Conservation (phyloP, 2,113 vertebrate genomes). For the Chaetodon auriga region DNA sequence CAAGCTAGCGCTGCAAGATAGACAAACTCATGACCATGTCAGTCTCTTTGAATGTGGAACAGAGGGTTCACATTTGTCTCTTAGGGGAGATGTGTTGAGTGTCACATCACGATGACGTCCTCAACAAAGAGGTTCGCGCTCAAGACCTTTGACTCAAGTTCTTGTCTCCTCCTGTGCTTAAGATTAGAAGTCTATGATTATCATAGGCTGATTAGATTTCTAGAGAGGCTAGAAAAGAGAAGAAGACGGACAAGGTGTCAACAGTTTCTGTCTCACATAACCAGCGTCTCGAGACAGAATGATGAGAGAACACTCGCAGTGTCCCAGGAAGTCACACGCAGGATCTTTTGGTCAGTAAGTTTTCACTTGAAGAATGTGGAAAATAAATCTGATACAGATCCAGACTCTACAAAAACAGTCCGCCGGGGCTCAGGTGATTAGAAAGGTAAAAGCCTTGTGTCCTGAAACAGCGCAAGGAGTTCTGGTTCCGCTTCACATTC, state of each 20-base stretch:
- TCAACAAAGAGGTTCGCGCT: constrained; percentile 48
- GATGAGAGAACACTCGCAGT: constrained; percentile 4
- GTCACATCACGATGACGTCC: constrained; percentile 49
- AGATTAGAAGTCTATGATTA: constrained; percentile 78
- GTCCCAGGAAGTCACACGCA: constrained; percentile 46
- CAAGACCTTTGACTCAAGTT: constrained; percentile 67
- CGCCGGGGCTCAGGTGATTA: constrained; percentile 16
- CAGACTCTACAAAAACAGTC: constrained; percentile 59
- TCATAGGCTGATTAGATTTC: constrained; percentile 82
- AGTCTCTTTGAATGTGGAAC: constrained; percentile 25
- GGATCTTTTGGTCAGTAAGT: constrained; percentile 61
- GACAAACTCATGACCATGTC: constrained; percentile 25
- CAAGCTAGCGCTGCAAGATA: constrained; percentile 23
- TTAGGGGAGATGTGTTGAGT: constrained; percentile 35
- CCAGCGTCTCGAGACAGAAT: constrained; percentile 41
- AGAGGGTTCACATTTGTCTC: constrained; percentile 53
- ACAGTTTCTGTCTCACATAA: constrained; percentile 31
- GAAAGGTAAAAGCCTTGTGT: constrained; percentile 54
- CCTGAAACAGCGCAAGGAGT: constrained; percentile 49
- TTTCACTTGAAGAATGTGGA: constrained; percentile 55
- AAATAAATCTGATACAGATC: constrained; percentile 42
- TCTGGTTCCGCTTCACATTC: constrained; percentile 43
- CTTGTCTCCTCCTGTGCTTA: constrained; percentile 72
- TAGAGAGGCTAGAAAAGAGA: constrained; percentile 61
- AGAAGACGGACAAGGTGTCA: constrained; percentile 32